A percentile compares a stretch with the other conserved stretches of the same genome.
These are phyloP conservation scores for Camponotus floridanus DNA, from an alignment of 1,140 invertebrate genomes.

Conservation along the genomic window DNA sequence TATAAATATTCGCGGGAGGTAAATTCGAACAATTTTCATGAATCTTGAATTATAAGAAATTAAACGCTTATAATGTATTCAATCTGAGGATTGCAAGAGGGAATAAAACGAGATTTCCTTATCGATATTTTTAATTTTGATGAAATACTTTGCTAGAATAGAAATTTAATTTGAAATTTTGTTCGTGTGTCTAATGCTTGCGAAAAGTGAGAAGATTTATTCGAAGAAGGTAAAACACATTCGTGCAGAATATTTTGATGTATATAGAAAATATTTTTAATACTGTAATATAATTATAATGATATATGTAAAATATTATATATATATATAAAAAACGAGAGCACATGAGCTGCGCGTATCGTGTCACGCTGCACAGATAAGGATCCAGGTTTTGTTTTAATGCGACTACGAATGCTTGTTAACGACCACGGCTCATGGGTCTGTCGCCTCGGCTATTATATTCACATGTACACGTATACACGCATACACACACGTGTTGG, in stretches of 20 bases:
- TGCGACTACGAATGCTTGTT: slow-evolving; percentile 70
- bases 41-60: slow-evolving; percentile 6
- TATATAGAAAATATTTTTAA: no score
- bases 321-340: slow-evolving; percentile 20
- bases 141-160: not conserved
- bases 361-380: slow-evolving; percentile 79
- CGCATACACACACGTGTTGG: slow-evolving; percentile 21
- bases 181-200: not conserved
- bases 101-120: not conserved
- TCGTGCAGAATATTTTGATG: no score
- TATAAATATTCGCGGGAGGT: not conserved
- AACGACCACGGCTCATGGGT: slow-evolving; percentile 61
- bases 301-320: not conserved
- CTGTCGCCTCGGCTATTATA: slow-evolving; percentile 66
- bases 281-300: no score
- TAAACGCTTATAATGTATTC: not conserved
- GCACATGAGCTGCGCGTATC: slow-evolving; percentile 72
- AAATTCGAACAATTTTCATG: not conserved
- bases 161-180: slow-evolving; percentile 19
- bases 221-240: not conserved
- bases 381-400: slow-evolving; percentile 76
- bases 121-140: not conserved
- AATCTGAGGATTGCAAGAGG: not conserved
- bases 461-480: slow-evolving; percentile 39
- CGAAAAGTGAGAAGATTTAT: not conserved